phyloP scores from a whole-genome alignment of 2,888 invertebrate species.

The Anodontia alba region DNA sequence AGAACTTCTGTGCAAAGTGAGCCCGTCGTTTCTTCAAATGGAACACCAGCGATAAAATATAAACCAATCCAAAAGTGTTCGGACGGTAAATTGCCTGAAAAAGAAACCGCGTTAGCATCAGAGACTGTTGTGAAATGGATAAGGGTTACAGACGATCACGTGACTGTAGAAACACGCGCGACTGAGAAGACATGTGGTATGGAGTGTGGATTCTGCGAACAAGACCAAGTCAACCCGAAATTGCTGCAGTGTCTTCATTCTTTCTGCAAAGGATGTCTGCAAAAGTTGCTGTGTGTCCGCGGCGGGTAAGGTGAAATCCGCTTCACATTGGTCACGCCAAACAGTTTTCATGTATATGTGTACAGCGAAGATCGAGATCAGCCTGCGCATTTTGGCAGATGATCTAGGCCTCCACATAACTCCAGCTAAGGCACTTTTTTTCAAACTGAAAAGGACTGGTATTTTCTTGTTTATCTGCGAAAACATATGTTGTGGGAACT shows the following conservation, averaged over 20 bases:
- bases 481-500: too few species aligned
- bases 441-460: too few species aligned
- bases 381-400: too few species aligned
- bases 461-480: too few species aligned
- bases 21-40: neutral
- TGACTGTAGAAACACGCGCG: too few species aligned
- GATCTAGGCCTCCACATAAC: too few species aligned
- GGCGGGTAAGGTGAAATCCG: constrained; percentile 41
- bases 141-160: neutral
- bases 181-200: neutral
- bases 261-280: constrained; percentile 42
- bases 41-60: neutral
- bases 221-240: constrained; percentile 39
- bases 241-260: constrained; percentile 58
- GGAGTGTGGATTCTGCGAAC: constrained; percentile 41
- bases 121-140: neutral
- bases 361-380: too few species aligned
- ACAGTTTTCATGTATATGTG: too few species aligned
- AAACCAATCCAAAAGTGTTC: neutral
- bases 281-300: constrained; percentile 22
- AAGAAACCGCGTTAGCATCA: too few species aligned
- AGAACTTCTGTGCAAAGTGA: constrained; percentile 13
- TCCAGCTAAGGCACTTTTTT: too few species aligned
- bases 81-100: neutral
- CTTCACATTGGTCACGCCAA: too few species aligned